Conservation (phyloP, 2,888 invertebrate genomes). For the Phortica okadai region DNA sequence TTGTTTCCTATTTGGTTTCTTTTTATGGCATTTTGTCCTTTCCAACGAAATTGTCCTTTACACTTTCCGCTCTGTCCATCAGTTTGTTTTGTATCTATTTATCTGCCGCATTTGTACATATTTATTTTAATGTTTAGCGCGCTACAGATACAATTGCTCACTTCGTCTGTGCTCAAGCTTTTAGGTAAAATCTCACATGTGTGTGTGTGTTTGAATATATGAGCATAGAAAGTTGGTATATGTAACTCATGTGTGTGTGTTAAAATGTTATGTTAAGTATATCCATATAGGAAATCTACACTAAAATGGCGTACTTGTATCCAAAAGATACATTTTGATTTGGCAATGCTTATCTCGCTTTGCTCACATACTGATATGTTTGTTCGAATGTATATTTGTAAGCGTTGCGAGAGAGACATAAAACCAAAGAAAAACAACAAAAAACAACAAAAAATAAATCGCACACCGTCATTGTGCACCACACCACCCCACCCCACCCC, state of each 20-base stretch:
- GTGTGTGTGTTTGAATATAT: conserved; percentile 41
- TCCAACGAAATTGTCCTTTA: conserved; percentile 44
- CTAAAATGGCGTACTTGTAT: conserved; percentile 64
- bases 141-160: conserved; percentile 63
- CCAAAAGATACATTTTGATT: conserved; percentile 64
- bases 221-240: too few species aligned
- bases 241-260: conserved; percentile 13
- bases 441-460: conserved; percentile 28
- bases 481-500: too few species aligned
- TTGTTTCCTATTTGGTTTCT: conserved; percentile 45
- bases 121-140: conserved; percentile 70
- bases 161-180: conserved; percentile 43
- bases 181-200: conserved; percentile 19
- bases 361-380: conserved; percentile 26
- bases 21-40: conserved; percentile 13
- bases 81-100: conserved; percentile 55
- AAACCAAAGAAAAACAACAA: neutral
- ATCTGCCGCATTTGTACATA: conserved; percentile 69
- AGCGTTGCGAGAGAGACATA: conserved; percentile 3
- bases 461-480: neutral
- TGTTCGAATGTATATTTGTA: conserved; percentile 40
- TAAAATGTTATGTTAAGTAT: conserved; percentile 44
- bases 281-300: conserved; percentile 63
- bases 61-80: conserved; percentile 47
- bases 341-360: conserved; percentile 63